phyloP scores from a whole-genome alignment of 2,797 vertebrate species.

The Masticophis lateralis region DNA sequence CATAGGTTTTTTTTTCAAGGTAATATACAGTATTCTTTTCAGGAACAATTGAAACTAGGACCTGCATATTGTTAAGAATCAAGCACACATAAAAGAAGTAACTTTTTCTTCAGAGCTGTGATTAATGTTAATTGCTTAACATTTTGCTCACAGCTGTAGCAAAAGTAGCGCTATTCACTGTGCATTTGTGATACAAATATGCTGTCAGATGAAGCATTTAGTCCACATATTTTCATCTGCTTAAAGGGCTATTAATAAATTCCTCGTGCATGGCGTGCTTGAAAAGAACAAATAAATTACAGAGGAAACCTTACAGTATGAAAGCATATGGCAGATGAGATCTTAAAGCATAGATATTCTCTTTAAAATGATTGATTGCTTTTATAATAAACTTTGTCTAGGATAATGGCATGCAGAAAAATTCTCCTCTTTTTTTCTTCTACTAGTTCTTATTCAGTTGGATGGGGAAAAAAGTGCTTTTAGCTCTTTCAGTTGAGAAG shows the following conservation, averaged over 20 bases:
- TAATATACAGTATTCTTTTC: not conserved
- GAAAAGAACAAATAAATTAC: not conserved
- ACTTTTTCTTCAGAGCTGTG: not conserved
- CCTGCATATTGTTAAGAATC: not conserved
- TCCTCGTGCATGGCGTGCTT: slow-evolving; percentile 4
- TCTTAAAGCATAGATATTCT: not conserved
- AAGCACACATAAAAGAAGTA: not conserved
- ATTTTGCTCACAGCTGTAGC: slow-evolving; percentile 17
- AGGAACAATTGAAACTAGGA: not conserved
- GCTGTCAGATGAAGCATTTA: not conserved
- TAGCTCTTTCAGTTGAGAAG: not conserved
- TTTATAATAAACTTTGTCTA: not conserved
- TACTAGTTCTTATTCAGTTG: not conserved
- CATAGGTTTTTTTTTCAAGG: not conserved
- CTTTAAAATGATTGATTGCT: not conserved
- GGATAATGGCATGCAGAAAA: not conserved
- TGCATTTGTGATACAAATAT: not conserved
- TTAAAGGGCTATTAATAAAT: not conserved
- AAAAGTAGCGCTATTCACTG: not conserved
- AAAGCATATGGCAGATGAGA: not conserved
- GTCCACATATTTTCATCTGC: not conserved
- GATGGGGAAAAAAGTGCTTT: not conserved
- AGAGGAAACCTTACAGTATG: not conserved
- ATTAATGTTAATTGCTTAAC: not conserved
- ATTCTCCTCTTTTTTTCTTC: not conserved